Evolutionary conservation across 2,888 invertebrate species (phyloP).

Genomic region (Eristalinus sepulchralis): DNA sequence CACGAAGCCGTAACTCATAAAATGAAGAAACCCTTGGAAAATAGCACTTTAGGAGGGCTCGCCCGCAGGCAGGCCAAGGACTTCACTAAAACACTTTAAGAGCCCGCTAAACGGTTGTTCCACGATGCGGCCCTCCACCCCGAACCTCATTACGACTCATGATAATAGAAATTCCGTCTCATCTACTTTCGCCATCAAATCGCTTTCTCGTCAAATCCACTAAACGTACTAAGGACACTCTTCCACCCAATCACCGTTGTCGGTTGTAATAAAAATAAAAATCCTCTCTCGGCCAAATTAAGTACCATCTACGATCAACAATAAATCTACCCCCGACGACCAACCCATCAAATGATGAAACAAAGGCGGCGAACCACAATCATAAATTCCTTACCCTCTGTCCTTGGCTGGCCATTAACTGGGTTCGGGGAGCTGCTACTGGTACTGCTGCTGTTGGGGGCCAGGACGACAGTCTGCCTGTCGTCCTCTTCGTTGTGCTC

Average conservation of each 20-base stretch:
- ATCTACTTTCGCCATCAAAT: constrained; percentile 4
- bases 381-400: constrained; percentile 65
- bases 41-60: not conserved
- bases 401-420: constrained; percentile 49
- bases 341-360: constrained; percentile 49
- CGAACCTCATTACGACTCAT: not conserved
- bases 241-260: constrained; percentile 3
- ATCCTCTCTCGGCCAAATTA: constrained; percentile 44
- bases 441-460: constrained; percentile 21
- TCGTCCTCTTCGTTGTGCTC: not conserved
- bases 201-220: too few species aligned
- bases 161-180: not conserved
- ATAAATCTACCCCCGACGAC: constrained; percentile 28
- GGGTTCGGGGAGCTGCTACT: constrained; percentile 26
- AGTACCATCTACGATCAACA: constrained; percentile 58
- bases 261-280: constrained; percentile 35
- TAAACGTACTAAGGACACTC: constrained; percentile 13
- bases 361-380: constrained; percentile 53
- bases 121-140: not conserved
- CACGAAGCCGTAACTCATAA: not conserved
- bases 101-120: not conserved
- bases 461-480: not conserved
- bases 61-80: not conserved
- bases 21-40: not conserved
- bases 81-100: not conserved